These are phyloP conservation scores for Galaxias olidus DNA, from an alignment of 2,797 vertebrate genomes.

Conservation along the genomic window DNA sequence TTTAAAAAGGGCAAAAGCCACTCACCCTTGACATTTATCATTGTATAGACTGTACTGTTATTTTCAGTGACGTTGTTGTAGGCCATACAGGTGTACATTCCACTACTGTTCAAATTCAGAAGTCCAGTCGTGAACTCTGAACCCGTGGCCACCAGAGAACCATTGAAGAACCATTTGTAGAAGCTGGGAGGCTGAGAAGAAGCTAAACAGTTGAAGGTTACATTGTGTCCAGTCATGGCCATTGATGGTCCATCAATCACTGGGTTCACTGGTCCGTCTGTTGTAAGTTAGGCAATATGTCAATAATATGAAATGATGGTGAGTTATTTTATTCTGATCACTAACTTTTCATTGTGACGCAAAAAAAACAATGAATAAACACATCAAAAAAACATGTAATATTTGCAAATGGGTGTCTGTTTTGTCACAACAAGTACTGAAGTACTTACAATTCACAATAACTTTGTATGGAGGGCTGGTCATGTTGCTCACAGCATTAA, in stretches of 20 bases:
- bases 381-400: neutral
- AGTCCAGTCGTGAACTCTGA: no score
- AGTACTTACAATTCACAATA: conserved; percentile 49
- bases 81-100: conserved; percentile 55
- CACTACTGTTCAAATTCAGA: conserved; percentile 26
- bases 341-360: no score
- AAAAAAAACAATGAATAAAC: no score
- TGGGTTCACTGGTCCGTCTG: conserved; percentile 23
- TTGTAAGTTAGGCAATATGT: neutral
- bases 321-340: no score
- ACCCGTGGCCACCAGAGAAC: neutral
- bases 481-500: conserved; percentile 35
- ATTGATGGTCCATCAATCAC: neutral
- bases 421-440: neutral
- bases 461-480: conserved; percentile 34
- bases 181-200: no score
- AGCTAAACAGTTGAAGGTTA: neutral
- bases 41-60: conserved; percentile 35
- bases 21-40: conserved; percentile 9
- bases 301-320: neutral
- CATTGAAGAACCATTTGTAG: no score
- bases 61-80: conserved; percentile 53
- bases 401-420: neutral
- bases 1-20: neutral
- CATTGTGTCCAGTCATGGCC: neutral